Base-by-base conservation (phyloP, 2,113 vertebrate genomes). In the Eudyptes chrysolophus region DNA sequence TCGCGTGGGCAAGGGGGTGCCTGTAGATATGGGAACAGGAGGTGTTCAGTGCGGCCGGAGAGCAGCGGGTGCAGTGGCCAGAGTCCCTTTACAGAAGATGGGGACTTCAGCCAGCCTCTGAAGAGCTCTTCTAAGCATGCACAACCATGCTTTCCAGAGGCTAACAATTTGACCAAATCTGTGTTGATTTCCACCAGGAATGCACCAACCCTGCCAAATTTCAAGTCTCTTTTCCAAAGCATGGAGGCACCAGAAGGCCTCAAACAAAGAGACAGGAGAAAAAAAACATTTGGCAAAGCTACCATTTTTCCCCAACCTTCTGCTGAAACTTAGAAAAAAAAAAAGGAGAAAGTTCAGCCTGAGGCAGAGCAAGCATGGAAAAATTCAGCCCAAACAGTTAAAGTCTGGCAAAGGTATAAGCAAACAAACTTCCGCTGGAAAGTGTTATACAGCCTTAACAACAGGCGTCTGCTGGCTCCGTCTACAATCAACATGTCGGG, bases 321-420 rank as follows among this genome's bases (percentile, higher is more conserved):
- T 87, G 55, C 80, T 91, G 48, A 87, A 94, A 90, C 57, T 18
- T 44, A 34, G 30, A 42, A 49, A 40, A 54, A 29, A 38, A 46
- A 21, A 22, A 48, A 27, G 3, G 14, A 84, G 55, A 84, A 94
- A 88, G 83, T 95, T 89, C 82, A 84, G 71, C 88, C 79, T 51
- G 64, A 75, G 18, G 76, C 71, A 92, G 60, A 89, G 51, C 1
- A 18, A 90, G 55, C 40, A 58, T 5, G 71, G 85, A 94, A 92
- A 74, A 93, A 79, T 46, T 86, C 78, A 95, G 70, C 49, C 78
- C 66, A 65, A 92, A 84, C 68, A 77, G 72, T 78, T 97, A 34
- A 90, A 88, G 64, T 38, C 55, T 95, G 88, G 76, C 69, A 95
- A 87, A 97, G 68, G 79, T 89, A 84, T n/a, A 48, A 81, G 83